These are phyloP conservation scores for Penaeus indicus DNA, from an alignment of 1,140 invertebrate species.

Conservation along the genomic window DNA sequence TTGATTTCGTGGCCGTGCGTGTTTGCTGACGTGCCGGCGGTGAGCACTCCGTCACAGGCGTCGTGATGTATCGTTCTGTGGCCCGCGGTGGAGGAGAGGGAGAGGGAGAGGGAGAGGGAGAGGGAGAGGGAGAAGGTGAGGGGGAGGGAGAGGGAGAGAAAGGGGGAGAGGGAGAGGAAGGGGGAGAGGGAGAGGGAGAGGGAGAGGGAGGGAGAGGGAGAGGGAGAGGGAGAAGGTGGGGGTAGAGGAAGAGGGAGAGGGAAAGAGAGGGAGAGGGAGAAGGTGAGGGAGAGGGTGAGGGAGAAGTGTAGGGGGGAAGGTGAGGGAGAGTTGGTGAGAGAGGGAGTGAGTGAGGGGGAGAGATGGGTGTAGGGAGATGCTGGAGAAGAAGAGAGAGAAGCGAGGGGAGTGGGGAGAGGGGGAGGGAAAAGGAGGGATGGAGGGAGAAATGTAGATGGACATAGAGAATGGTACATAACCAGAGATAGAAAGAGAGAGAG, in stretches of 20 bases:
- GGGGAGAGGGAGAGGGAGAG: conserved; percentile 17
- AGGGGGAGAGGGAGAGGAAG: conserved; percentile 18
- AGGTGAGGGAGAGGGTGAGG: too few relatives aligned
- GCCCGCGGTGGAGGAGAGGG: background rate
- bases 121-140: background rate
- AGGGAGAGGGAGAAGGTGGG: too few relatives aligned
- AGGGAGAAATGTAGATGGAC: background rate
- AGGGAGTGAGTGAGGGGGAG: background rate
- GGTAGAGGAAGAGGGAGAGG: conserved; percentile 12
- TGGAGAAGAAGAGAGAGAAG: conserved; percentile 6
- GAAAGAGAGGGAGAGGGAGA: background rate
- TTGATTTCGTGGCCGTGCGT: too few relatives aligned
- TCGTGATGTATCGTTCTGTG: too few relatives aligned
- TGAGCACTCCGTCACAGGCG: too few relatives aligned
- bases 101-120: background rate
- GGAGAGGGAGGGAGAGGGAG: background rate
- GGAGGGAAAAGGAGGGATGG: background rate
- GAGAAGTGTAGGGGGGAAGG: too few relatives aligned
- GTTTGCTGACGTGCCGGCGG: too few relatives aligned
- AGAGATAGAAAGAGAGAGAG: background rate
- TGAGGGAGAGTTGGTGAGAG: background rate
- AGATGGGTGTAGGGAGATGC: background rate
- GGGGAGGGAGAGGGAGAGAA: background rate
- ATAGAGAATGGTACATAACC: background rate
- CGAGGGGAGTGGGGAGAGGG: background rate